Percentiles rank a stretch among this genome's conserved stretches.
Evolutionary conservation across 1,140 invertebrate genomes (phyloP).

Genomic region (Euwallacea similis): DNA sequence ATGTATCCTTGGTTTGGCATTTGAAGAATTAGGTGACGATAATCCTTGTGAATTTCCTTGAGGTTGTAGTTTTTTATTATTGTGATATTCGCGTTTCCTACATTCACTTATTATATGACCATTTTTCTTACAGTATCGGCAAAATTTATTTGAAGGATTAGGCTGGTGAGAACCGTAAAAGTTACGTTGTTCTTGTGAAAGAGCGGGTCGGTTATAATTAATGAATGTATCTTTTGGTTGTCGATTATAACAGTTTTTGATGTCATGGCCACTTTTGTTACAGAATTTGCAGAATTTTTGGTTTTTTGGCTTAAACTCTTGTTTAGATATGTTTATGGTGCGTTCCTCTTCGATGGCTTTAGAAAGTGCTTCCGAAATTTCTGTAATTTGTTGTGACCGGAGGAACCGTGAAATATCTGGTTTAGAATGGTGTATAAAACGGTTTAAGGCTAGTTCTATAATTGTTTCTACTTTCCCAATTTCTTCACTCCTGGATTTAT

Average conservation of each 20-base stretch:
- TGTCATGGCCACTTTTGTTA: constrained; percentile 10
- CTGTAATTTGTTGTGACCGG: constrained; percentile 14
- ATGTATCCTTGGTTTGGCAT: not conserved
- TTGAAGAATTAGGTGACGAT: constrained; percentile 3
- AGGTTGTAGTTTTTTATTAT: not conserved
- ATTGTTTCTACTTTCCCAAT: no score
- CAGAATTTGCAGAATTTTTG: constrained; percentile 21
- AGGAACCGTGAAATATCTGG: constrained; percentile 31
- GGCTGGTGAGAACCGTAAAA: not conserved
- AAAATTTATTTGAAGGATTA: constrained; percentile 29
- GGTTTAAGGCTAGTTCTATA: constrained; percentile 22
- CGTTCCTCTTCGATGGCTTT: constrained; percentile 28
- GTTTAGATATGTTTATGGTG: constrained; percentile 12
- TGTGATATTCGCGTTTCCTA: constrained; percentile 18
- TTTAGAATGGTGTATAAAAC: constrained; percentile 31
- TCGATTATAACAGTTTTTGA: constrained; percentile 6
- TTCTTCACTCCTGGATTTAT: no score
- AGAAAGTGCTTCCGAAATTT: constrained; percentile 19
- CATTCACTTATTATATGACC: constrained; percentile 40
- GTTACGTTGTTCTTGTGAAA: not conserved
- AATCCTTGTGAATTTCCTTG: not conserved
- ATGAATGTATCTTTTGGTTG: not conserved
- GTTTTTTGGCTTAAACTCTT: constrained; percentile 17
- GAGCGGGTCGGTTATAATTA: no score
- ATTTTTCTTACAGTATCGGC: constrained; percentile 38